These are phyloP conservation scores for Ochotona princeps DNA, from an alignment of 2,113 vertebrate genomes.

Conservation along the genomic window DNA sequence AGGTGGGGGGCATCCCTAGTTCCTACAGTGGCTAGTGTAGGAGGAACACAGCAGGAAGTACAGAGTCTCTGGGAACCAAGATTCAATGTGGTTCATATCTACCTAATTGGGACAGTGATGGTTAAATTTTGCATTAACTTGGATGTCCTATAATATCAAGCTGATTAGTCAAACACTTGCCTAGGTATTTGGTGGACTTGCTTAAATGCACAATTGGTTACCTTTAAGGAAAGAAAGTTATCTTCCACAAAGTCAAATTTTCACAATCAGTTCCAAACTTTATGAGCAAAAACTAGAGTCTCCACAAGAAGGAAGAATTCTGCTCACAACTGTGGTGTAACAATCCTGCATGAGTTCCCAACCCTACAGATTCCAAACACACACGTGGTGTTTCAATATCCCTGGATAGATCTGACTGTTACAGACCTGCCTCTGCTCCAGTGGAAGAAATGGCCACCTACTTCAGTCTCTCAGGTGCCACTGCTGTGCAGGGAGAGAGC, in stretches of 20 bases:
- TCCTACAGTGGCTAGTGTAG: neutral
- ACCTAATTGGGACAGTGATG: neutral
- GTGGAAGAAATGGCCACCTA: neutral
- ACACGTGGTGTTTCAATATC: neutral
- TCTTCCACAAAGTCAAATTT: neutral
- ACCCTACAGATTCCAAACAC: neutral
- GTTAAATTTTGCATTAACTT: neutral
- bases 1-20: too few species aligned
- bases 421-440: neutral
- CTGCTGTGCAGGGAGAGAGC: neutral
- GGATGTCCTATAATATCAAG: neutral
- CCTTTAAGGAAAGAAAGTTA: neutral
- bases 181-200: neutral
- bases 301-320: neutral
- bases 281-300: neutral
- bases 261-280: neutral
- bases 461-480: neutral
- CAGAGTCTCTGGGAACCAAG: neutral
- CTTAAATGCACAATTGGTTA: neutral
- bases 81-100: neutral
- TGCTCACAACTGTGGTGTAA: neutral
- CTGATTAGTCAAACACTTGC: neutral
- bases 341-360: neutral
- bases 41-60: accelerated
- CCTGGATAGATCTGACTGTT: neutral